phyloP scores from a whole-genome alignment of 2,888 invertebrate species.

The Melanargia galathea region DNA sequence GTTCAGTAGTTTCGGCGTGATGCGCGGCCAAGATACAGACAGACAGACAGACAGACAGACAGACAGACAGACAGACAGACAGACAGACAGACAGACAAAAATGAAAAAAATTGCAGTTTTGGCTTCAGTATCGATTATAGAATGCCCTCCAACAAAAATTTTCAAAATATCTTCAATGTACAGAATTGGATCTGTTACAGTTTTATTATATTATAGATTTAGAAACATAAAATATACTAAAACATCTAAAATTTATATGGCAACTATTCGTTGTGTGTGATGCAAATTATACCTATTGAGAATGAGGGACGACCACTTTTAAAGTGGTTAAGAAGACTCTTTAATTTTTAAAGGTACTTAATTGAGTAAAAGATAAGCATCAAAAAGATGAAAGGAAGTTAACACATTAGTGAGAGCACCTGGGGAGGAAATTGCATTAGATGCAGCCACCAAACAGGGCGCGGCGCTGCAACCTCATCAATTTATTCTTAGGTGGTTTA shows the following conservation, averaged over 20 bases:
- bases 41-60: too few relatives aligned
- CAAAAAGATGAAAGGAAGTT: constrained; percentile 50
- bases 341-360: constrained; percentile 10
- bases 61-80: too few relatives aligned
- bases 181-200: too few relatives aligned
- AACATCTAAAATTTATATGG: background rate
- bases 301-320: background rate
- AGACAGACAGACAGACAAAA: too few relatives aligned
- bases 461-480: constrained; percentile 51
- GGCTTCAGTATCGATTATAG: too few relatives aligned
- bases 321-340: background rate
- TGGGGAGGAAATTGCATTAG: constrained; percentile 75
- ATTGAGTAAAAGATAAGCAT: constrained; percentile 10
- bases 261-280: background rate
- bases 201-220: too few relatives aligned
- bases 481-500: constrained; percentile 50
- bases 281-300: background rate
- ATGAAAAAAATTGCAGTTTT: too few relatives aligned
- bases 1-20: too few relatives aligned
- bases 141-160: too few relatives aligned
- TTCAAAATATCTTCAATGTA: too few relatives aligned
- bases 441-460: constrained; percentile 55
- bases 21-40: too few relatives aligned
- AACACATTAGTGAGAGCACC: constrained; percentile 64
- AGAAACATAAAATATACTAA: too few relatives aligned